Conservation (phyloP, 2,113 vertebrate genomes). For the Amia ocellicauda region DNA sequence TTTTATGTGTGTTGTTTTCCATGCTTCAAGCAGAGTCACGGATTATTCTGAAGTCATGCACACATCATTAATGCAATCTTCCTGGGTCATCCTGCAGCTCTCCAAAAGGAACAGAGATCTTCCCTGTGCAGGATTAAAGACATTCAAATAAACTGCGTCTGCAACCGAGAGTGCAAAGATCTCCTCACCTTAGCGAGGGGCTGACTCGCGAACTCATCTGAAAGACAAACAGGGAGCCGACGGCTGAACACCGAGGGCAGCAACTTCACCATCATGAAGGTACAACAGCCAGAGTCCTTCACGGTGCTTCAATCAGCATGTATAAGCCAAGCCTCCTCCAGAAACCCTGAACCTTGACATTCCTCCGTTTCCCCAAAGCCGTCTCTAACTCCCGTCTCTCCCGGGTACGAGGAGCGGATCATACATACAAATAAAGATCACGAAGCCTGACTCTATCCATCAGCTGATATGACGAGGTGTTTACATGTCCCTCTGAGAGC, state of each 20-base stretch:
- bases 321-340: slow-evolving; percentile 6
- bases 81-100: too few relatives aligned
- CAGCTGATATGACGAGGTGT: too few relatives aligned
- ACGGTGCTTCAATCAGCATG: not conserved
- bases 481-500: too few relatives aligned
- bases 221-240: slow-evolving; percentile 2
- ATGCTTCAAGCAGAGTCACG: too few relatives aligned
- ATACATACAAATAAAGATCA: too few relatives aligned
- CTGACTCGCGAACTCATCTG: not conserved
- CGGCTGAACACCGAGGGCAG: slow-evolving; percentile 1
- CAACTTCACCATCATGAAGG: not conserved
- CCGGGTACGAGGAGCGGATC: too few relatives aligned
- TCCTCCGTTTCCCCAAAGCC: not conserved
- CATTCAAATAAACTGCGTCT: not conserved
- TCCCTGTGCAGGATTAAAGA: too few relatives aligned
- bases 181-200: slow-evolving; percentile 9
- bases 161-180: slow-evolving; percentile 1
- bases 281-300: slow-evolving; percentile 11
- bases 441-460: too few relatives aligned
- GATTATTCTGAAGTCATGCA: too few relatives aligned
- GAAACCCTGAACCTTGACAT: not conserved
- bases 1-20: too few relatives aligned
- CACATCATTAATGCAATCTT: too few relatives aligned
- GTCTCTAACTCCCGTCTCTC: not conserved
- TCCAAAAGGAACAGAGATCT: too few relatives aligned